Evolutionary conservation across 2,888 invertebrate genomes (phyloP).

Genomic region (Xiphydria camelus): DNA sequence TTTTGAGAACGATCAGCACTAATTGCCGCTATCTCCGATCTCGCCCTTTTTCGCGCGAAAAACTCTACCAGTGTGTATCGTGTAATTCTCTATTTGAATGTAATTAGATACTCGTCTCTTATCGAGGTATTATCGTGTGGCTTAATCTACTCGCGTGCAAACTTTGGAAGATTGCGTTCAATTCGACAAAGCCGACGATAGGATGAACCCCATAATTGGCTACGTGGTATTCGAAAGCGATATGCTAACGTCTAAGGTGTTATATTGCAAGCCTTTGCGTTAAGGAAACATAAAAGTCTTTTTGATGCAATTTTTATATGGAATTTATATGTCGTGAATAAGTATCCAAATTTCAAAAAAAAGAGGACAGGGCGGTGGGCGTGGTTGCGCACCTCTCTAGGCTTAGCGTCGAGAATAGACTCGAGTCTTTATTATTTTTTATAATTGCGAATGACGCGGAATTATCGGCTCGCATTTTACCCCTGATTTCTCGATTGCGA

Average conservation of each 20-base stretch:
- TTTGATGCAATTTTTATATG: conserved; percentile 20
- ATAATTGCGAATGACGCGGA: neutral
- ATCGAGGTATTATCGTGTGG: too few relatives aligned
- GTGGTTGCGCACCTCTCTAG: conserved; percentile 19
- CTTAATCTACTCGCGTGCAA: too few relatives aligned
- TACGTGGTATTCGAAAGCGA: conserved; percentile 55
- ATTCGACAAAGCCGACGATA: conserved; percentile 16
- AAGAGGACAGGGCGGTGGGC: conserved; percentile 19
- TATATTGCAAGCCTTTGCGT: conserved; percentile 16
- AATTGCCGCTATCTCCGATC: too few relatives aligned
- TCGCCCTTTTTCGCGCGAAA: too few relatives aligned
- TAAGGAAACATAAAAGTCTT: conserved; percentile 9
- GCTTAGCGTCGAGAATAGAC: conserved; percentile 5
- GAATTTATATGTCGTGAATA: conserved; percentile 16
- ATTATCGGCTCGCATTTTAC: neutral
- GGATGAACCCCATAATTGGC: conserved; percentile 44
- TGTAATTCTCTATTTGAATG: too few relatives aligned
- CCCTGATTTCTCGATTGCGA: neutral
- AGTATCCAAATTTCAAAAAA: conserved; percentile 18
- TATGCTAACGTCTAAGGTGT: conserved; percentile 48
- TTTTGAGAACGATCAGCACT: too few relatives aligned
- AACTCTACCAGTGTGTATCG: too few relatives aligned
- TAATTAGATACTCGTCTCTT: too few relatives aligned
- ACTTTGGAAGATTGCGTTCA: neutral
- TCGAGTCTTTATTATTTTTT: conserved; percentile 1